Evolutionary conservation across 2,113 vertebrate genomes (phyloP), one percentile per base, ranked within the genome.

Genomic region (Chaetops frenatus): DNA sequence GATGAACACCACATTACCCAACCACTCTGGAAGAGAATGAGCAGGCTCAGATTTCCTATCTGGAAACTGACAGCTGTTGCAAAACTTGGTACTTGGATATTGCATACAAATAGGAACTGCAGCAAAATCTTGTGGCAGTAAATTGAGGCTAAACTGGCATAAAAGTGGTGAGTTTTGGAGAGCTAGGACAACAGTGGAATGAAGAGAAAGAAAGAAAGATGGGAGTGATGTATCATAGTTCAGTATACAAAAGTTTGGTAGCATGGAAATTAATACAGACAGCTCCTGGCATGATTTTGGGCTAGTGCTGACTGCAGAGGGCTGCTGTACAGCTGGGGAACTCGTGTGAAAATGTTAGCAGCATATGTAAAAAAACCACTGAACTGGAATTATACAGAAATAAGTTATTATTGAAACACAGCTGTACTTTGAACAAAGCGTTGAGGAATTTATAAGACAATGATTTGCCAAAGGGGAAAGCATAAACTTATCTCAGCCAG

Each of bases 341-440:
- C 67, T 96, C 12, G 25, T 96, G 92, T 94, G 95, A 95, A 94
- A 96, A 96, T 79, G 72, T 90, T 88, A 95, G 92, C 80, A 95
- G 90, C 86, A 76, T 90, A 93, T 95, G 82, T 71, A 95, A 88
- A 88, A 90, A 96, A 86, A 40, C 80, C 83, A 94, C 92, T 38
- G 53, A 90, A 54, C 44, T 95, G 77, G 61, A 94, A 95, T 90
- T 79, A 84, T 74, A 92, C 86, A 93, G 88, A 93, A 88, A 92
- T 78, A 90, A 95, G 88, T 90, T 93, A 71, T 94, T 92, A 90
- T 79, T 96, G 95, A 97, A 95, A 90, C 80, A 94, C 94, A 93
- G 94, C 88, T 95, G 90, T 84, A 95, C 88, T 94, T 97, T 67
- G 92, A 93, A 94, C 92, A 94, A 79, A 93, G 86, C 17, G 0